A percentile compares a stretch with the other conserved stretches of the same genome.
Conservation (phyloP, 2,113 vertebrate genomes). For the Calyptommatus sinebrachiatus region DNA sequence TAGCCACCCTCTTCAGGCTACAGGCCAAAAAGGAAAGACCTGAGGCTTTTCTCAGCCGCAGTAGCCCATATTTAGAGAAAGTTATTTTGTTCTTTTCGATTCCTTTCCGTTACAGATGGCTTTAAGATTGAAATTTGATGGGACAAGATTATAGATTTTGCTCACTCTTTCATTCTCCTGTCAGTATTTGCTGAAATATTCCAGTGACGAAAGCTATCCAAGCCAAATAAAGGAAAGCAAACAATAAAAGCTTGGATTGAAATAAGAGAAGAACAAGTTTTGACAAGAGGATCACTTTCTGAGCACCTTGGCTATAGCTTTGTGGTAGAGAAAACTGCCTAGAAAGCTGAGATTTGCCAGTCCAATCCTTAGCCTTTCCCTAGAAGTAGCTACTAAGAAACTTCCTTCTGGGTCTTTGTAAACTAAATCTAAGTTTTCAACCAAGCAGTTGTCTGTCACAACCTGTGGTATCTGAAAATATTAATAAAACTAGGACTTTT, state of each 20-base stretch:
- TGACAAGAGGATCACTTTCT: neutral
- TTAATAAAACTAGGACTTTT: too few species aligned
- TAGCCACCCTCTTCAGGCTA: neutral
- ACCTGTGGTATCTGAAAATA: too few species aligned
- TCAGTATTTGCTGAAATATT: neutral
- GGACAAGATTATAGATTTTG: slow-evolving; percentile 18
- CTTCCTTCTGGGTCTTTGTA: too few species aligned
- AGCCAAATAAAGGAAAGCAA: neutral
- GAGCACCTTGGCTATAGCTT: too few species aligned
- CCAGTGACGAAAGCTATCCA: slow-evolving; percentile 29
- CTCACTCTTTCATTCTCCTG: neutral
- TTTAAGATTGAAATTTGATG: slow-evolving; percentile 30
- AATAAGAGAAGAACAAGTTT: neutral
- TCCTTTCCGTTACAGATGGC: slow-evolving; percentile 13
- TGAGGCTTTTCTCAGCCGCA: neutral
- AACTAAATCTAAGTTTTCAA: too few species aligned
- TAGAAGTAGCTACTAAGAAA: too few species aligned
- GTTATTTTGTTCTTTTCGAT: slow-evolving; percentile 20
- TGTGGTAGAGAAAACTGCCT: too few species aligned
- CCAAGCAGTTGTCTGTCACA: too few species aligned
- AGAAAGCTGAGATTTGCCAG: too few species aligned
- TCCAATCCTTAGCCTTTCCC: too few species aligned
- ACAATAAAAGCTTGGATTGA: neutral
- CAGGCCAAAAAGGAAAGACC: slow-evolving; percentile 13
- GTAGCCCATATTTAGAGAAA: neutral